Conservation (phyloP, 2,797 vertebrate species). For the Brachyrhaphis roseni region DNA sequence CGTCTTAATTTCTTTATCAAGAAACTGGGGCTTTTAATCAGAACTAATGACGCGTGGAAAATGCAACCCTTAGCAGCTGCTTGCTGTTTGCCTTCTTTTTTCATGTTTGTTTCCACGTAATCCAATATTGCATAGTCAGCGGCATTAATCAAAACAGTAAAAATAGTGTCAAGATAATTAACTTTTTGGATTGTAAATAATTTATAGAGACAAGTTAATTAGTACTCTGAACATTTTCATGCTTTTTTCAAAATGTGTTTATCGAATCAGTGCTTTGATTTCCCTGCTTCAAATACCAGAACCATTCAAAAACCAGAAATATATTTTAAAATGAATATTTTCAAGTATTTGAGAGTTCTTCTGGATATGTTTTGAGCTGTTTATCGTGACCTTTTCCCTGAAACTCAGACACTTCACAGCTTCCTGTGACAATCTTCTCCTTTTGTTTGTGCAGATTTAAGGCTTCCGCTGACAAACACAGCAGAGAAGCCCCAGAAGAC, state of each 20-base stretch:
- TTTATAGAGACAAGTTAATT: neutral
- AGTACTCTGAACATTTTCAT: neutral
- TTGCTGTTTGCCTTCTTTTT: neutral
- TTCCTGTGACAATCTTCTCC: neutral
- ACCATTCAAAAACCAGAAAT: neutral
- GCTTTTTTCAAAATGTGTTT: neutral
- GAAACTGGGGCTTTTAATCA: neutral
- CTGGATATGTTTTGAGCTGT: neutral
- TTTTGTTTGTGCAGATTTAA: neutral
- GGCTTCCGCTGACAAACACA: neutral
- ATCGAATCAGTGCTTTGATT: neutral
- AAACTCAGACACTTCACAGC: neutral
- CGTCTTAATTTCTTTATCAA: neutral
- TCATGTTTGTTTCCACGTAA: neutral
- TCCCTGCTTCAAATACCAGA: neutral
- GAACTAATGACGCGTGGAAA: neutral
- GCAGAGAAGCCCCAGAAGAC: neutral
- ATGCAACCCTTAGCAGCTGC: neutral
- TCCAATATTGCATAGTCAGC: neutral
- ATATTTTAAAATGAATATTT: neutral
- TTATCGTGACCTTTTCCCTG: neutral
- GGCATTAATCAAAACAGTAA: neutral
- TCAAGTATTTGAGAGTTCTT: neutral
- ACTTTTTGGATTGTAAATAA: conserved; percentile 3
- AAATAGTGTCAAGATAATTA: neutral